phyloP scores from a whole-genome alignment of 2,113 vertebrate species.

The Corydoras maculifer region DNA sequence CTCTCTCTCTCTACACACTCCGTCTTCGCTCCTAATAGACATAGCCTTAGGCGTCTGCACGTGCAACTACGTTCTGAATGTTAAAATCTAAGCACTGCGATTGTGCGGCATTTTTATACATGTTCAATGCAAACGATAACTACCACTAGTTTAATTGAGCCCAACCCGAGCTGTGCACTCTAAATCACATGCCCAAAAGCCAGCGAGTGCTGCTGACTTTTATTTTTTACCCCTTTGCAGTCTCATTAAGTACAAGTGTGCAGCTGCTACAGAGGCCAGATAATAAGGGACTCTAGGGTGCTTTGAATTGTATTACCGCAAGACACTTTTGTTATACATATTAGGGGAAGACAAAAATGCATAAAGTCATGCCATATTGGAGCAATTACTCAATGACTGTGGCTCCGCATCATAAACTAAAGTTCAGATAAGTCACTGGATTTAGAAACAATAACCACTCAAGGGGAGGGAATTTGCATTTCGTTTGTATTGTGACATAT shows the following conservation, averaged over 20 bases:
- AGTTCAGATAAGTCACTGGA: not conserved
- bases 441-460: too few species aligned
- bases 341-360: not conserved
- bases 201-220: constrained; percentile 1
- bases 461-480: too few species aligned
- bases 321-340: not conserved
- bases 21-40: not conserved
- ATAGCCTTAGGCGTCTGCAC: not conserved
- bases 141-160: constrained; percentile 13
- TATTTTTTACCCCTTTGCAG: constrained; percentile 4
- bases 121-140: constrained; percentile 4
- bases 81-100: not conserved
- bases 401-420: not conserved
- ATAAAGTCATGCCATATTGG: not conserved
- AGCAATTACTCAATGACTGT: not conserved
- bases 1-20: not conserved
- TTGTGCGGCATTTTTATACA: constrained; percentile 13
- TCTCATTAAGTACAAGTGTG: constrained; percentile 16
- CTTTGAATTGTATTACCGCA: constrained; percentile 8
- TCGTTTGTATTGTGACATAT: too few species aligned
- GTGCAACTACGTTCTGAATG: not conserved
- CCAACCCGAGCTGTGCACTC: not conserved
- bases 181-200: constrained; percentile 1
- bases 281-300: constrained; percentile 18
- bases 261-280: constrained; percentile 19